Evolutionary conservation across 2,113 vertebrate species (phyloP), one percentile per base, ranked within the genome.

Genomic region (Axis porcinus): DNA sequence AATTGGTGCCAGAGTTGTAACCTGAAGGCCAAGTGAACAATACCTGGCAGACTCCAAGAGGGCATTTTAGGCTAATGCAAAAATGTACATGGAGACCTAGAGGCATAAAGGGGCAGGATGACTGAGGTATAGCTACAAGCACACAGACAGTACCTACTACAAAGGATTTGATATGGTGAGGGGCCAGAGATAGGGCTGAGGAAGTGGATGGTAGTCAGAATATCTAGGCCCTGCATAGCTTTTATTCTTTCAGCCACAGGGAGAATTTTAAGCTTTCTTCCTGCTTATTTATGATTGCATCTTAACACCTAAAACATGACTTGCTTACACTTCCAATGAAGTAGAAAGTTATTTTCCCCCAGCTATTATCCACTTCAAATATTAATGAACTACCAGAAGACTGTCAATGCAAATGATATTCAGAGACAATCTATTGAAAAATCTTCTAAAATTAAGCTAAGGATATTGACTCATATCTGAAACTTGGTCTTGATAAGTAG

Each of bases 301-400:
- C 25, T 95, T 21, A 10, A 62, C 17, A 74, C 28, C 9, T 8
- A 82, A 58, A 33, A 76, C 4, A 28, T 15, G 36, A 54, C 33
- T 92, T 81, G 30, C 47, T 86, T 67, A 12, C 1, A 14, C 57
- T 82, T 12, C 43, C 62, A 76, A 43, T 19, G 92, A 67, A 8
- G 27, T 62, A 30, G 62, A 54, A 85, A 57, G 82, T 92, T 25
- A 36, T 93, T 92, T 90, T 11, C 67, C 50, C 57, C 27, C 27
- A 67, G 74, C 43, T 58, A 58, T 43, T 58, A 74, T 87, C 84
- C 78, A 43, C 52, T 86, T 96, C 45, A 90, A 57, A 92, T 85
- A 92, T 92, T 82, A 95, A 85, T 81, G 54, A 93, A 96, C 83
- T 83, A 58, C 43, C n/a, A 96, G 27, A 90, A 86, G 70, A 60